Percentiles rank a stretch among this genome's conserved stretches.
These are phyloP conservation scores for Ostrea denselamellosa DNA, from an alignment of 1,140 invertebrate species.

Conservation along the genomic window DNA sequence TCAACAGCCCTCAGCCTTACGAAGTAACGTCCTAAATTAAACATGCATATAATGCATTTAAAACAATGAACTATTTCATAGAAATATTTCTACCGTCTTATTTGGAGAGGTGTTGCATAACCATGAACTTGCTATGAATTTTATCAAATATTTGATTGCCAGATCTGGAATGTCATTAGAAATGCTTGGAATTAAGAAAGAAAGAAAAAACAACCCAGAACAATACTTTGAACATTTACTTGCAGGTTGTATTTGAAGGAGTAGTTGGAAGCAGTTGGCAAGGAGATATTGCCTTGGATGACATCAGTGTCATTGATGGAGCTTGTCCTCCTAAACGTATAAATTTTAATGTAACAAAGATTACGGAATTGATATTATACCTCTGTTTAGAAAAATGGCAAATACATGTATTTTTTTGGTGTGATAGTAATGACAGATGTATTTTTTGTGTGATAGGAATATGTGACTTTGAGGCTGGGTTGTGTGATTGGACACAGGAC, in stretches of 20 bases:
- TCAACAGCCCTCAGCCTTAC: slow-evolving; percentile 57
- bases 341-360: neutral
- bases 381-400: neutral
- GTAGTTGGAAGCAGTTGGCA: slow-evolving; percentile 83
- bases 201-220: neutral
- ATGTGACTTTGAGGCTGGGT: slow-evolving; percentile 75
- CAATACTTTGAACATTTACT: slow-evolving; percentile 7
- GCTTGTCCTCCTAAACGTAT: slow-evolving; percentile 65
- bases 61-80: too few species aligned
- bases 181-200: neutral
- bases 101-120: too few species aligned
- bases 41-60: too few species aligned
- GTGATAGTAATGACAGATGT: neutral
- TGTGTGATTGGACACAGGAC: slow-evolving; percentile 73
- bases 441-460: slow-evolving; percentile 53
- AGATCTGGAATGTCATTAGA: too few species aligned
- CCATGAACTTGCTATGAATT: too few species aligned
- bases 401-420: neutral
- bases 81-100: too few species aligned
- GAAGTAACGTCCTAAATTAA: slow-evolving; percentile 50
- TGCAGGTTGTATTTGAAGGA: slow-evolving; percentile 84
- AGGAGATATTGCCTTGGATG: slow-evolving; percentile 87
- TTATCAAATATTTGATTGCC: too few species aligned
- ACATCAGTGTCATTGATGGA: slow-evolving; percentile 83
- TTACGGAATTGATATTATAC: neutral